Percentiles rank a stretch among this genome's conserved stretches.
Evolutionary conservation across 2,797 vertebrate genomes (phyloP).

Genomic region (Garrulus glandarius): DNA sequence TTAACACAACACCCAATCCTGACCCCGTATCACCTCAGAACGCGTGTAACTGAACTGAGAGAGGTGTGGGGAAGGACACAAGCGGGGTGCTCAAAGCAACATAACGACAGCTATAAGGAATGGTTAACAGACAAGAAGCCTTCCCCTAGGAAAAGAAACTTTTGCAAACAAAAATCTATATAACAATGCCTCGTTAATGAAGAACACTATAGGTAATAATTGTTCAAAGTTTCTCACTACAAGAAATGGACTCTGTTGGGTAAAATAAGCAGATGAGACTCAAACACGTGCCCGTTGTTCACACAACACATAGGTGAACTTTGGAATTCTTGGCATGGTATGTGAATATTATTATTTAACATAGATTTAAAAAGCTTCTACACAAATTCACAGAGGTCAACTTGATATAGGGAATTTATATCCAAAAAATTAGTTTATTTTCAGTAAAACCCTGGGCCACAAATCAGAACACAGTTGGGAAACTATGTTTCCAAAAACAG

Average conservation of each 20-base stretch:
- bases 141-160: background rate
- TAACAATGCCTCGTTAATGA: background rate
- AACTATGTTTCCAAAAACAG: no score
- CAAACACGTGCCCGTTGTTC: background rate
- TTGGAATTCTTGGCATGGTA: background rate
- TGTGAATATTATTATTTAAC: background rate
- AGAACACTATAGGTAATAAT: background rate
- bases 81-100: background rate
- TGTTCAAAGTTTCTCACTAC: background rate
- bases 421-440: background rate
- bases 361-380: background rate
- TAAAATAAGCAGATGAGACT: background rate
- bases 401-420: background rate
- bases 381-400: background rate
- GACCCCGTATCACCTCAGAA: background rate
- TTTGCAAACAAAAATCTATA: background rate
- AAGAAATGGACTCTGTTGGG: background rate
- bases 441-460: background rate
- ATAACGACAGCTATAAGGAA: background rate
- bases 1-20: background rate
- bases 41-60: background rate
- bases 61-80: rapidly evolving
- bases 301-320: background rate
- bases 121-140: background rate
- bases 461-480: background rate